Evolutionary conservation across 2,888 invertebrate species (phyloP), one percentile per base, ranked within the genome.

Genomic region (Lithosia quadra): DNA sequence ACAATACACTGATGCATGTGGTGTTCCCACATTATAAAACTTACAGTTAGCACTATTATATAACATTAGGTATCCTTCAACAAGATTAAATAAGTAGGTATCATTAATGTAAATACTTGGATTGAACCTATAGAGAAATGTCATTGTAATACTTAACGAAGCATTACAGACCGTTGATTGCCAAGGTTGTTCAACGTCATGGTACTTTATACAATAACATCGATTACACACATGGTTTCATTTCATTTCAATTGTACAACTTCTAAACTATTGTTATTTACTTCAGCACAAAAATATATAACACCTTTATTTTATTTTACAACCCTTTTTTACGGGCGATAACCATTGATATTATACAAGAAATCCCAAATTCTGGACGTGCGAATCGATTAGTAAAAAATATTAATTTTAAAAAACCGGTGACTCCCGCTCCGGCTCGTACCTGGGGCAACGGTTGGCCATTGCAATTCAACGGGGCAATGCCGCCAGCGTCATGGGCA

Each of bases 191-290:
- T 53, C 89, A 92, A 90, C 91, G 91, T 90, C 91, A 91, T 85
- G 87, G 88, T 80, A 80, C 81, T 88, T 84, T 85, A 78, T 84
- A 72, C 69, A 77, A 77, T 78, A 88, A 83, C 91, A 90, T 90
- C 88, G 85, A 83, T 80, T 83, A 82, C 80, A 72, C 76, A 78
- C 77, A 78, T 74, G 57, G 39, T 66, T 71, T 72, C 39, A 76
- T 77, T 77, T 76, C 77, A 78, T 80, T 77, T 68, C 69, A 79
- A 79, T 83, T 79, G 72, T 75, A 71, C 67, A 66, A 70, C 39
- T 24, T 73, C 59, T 68, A 71, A 66, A 65, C 65, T 72, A 72
- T 74, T 76, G 69, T 74, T 63, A 55, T 21, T 56, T 49, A 69
- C 13, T 61, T 18, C 61, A 66, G 34, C 24, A 67, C 39, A 36